A percentile compares a stretch with the other conserved stretches of the same genome.
These are phyloP conservation scores for Anoplius nigerrimus DNA, from an alignment of 2,888 invertebrate species.

Conservation along the genomic window DNA sequence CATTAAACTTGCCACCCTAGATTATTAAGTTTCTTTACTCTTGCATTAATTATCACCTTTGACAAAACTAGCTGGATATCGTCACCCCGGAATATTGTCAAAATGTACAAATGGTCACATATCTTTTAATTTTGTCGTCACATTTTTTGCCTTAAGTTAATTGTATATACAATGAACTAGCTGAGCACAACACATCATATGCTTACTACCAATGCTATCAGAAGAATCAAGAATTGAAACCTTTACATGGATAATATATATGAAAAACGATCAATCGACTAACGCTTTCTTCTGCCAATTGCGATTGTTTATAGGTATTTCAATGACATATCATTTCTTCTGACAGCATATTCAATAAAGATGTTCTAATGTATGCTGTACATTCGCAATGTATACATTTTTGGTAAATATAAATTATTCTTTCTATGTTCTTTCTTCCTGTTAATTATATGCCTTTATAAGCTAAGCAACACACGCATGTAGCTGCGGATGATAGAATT, in stretches of 20 bases:
- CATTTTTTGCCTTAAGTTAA: slow-evolving; percentile 31
- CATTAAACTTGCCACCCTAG: slow-evolving; percentile 21
- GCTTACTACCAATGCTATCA: slow-evolving; percentile 25
- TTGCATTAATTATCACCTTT: slow-evolving; percentile 36
- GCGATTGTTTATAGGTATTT: no score
- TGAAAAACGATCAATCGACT: no score
- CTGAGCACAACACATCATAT: slow-evolving; percentile 25
- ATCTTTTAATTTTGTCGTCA: slow-evolving; percentile 31
- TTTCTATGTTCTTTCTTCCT: neutral
- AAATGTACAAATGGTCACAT: slow-evolving; percentile 45
- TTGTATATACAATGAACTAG: slow-evolving; percentile 40
- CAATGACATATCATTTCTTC: slow-evolving; percentile 27
- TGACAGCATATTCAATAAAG: slow-evolving; percentile 25
- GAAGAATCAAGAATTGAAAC: slow-evolving; percentile 26
- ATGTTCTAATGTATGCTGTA: slow-evolving; percentile 31
- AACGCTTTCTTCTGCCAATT: no score
- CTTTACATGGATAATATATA: no score
- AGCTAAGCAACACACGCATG: no score
- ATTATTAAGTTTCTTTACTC: slow-evolving; percentile 31
- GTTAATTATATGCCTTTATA: no score
- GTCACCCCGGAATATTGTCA: slow-evolving; percentile 41
- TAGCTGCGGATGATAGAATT: no score
- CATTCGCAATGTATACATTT: slow-evolving; percentile 24
- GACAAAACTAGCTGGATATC: slow-evolving; percentile 33
- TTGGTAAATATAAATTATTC: slow-evolving; percentile 18